Evolutionary conservation across 37 sponge, comb jelly and placozoan genomes (phyloP).

Genomic region (Agelas oroides): DNA sequence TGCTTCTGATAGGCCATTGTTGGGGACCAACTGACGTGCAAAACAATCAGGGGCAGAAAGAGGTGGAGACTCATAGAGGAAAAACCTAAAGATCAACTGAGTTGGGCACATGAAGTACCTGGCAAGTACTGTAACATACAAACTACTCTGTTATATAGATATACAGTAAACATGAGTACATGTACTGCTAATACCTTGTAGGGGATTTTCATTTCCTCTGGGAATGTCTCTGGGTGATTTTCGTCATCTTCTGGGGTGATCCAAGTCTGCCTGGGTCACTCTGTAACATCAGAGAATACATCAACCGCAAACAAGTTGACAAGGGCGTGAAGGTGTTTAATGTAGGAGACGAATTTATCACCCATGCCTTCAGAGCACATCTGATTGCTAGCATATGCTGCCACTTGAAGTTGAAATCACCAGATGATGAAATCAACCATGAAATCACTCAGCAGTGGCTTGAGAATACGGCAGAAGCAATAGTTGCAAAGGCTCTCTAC

Average conservation of each 20-base stretch:
- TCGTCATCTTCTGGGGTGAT: slow-evolving; percentile 8
- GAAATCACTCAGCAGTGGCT: background rate
- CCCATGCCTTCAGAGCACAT: slow-evolving; percentile 12
- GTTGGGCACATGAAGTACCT: slow-evolving; percentile 28
- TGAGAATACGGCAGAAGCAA: background rate
- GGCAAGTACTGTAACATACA: background rate
- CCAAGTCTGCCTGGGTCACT: slow-evolving; percentile 19
- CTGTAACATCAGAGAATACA: background rate
- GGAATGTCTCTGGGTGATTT: slow-evolving; percentile 30
- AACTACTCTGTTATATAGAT: background rate
- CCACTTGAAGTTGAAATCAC: background rate
- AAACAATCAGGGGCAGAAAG: background rate
- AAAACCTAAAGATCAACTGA: background rate
- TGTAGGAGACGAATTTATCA: slow-evolving; percentile 16
- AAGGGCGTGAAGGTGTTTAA: slow-evolving; percentile 20
- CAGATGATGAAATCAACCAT: background rate
- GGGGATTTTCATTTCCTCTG: slow-evolving; percentile 42
- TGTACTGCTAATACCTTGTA: background rate
- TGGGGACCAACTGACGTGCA: slow-evolving; percentile 40
- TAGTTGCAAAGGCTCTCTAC: background rate
- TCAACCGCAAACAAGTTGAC: slow-evolving; percentile 19
- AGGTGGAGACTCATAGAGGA: background rate
- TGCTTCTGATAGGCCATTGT: background rate
- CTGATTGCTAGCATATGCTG: background rate
- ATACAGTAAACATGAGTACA: too few relatives aligned